Evolutionary conservation across 2,888 invertebrate genomes (phyloP).

Genomic region (Tipula helvola): DNA sequence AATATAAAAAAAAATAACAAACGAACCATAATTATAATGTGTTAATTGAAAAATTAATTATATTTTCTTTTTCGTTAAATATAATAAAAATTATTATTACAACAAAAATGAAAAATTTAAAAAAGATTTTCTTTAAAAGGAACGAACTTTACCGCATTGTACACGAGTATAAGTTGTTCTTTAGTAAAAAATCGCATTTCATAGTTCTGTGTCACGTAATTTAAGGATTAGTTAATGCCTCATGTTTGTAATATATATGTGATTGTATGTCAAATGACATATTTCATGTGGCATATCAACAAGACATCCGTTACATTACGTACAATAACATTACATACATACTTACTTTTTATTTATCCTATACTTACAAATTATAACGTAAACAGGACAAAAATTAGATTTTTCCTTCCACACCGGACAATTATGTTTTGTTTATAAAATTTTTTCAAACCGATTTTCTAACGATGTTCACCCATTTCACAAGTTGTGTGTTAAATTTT

Average conservation of each 20-base stretch:
- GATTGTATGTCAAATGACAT: background rate
- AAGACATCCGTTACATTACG: background rate
- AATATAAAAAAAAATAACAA: background rate
- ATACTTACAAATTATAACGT: too few species aligned
- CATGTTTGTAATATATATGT: background rate
- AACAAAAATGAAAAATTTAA: background rate
- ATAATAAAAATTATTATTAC: background rate
- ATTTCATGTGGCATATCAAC: background rate
- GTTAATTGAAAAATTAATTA: constrained; percentile 4
- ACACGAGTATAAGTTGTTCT: background rate
- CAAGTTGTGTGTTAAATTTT: background rate
- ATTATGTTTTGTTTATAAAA: background rate
- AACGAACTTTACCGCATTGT: background rate
- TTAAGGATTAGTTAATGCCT: background rate
- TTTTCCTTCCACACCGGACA: background rate
- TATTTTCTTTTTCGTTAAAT: background rate
- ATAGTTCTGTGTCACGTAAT: background rate
- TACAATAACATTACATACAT: background rate
- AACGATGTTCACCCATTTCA: background rate
- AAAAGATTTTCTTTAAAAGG: background rate
- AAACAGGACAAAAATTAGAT: background rate
- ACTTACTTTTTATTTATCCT: too few species aligned
- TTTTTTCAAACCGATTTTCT: background rate
- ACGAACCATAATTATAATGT: background rate
- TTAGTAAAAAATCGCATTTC: background rate